phyloP scores from a whole-genome alignment of 2,113 vertebrate species.

The Gasterosteus aculeatus region DNA sequence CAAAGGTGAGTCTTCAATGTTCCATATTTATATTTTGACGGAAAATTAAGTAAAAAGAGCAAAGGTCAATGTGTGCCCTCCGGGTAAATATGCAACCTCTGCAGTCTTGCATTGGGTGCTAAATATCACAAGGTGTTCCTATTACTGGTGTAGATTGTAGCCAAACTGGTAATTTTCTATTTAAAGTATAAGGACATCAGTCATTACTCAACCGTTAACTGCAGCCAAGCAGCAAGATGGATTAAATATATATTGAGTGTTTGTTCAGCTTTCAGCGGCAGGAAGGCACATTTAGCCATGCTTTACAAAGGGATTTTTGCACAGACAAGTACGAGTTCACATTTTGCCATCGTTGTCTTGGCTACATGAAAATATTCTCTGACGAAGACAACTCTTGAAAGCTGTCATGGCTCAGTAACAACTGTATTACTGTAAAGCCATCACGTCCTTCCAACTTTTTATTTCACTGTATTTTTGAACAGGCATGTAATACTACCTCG shows the following conservation, averaged over 20 bases:
- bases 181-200: conserved; percentile 34
- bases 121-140: conserved; percentile 53
- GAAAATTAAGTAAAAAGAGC: conserved; percentile 73
- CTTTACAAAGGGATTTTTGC: conserved; percentile 14
- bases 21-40: conserved; percentile 78
- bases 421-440: conserved; percentile 1
- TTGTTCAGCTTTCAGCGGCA: conserved; percentile 31
- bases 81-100: conserved; percentile 57
- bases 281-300: conserved; percentile 14
- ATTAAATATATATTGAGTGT: conserved; percentile 49
- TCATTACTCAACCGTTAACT: conserved; percentile 37
- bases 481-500: not conserved
- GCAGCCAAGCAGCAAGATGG: conserved; percentile 17
- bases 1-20: conserved; percentile 63
- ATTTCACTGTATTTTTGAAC: conserved; percentile 19
- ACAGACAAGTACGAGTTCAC: not conserved
- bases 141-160: conserved; percentile 18
- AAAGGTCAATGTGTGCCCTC: conserved; percentile 63
- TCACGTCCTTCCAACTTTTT: conserved; percentile 12
- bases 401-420: not conserved
- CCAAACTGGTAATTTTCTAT: conserved; percentile 25
- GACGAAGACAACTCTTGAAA: conserved; percentile 18
- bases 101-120: conserved; percentile 61
- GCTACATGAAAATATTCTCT: conserved; percentile 19
- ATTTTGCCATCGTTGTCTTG: conserved; percentile 19